These are phyloP conservation scores for Geodia barretti DNA, from an alignment of 37 sponge, comb jelly and placozoan genomes.

Conservation along the genomic window DNA sequence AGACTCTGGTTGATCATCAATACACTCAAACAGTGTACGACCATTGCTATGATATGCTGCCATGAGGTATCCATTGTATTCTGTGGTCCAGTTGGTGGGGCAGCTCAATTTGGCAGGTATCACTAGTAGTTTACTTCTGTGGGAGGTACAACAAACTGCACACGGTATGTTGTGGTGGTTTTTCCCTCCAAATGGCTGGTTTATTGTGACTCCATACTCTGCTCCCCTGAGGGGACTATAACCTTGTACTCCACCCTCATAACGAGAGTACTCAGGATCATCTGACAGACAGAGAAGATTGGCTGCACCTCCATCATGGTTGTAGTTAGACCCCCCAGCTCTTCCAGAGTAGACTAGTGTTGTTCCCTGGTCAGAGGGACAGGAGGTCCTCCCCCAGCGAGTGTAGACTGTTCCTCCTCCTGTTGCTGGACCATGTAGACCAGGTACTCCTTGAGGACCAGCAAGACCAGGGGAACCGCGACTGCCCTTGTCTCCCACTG, in stretches of 20 bases:
- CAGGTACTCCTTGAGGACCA: no score
- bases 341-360: constrained; percentile 1
- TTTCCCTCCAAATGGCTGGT: no score
- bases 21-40: constrained; percentile 26
- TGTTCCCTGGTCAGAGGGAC: constrained; percentile 3
- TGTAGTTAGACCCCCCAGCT: background rate
- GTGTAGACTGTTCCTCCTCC: no score
- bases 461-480: no score
- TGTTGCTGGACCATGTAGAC: no score
- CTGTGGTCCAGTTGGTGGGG: constrained; percentile 34
- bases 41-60: background rate
- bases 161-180: constrained; percentile 28
- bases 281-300: constrained; percentile 9
- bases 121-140: constrained; percentile 3
- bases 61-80: constrained; percentile 55
- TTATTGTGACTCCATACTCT: constrained; percentile 5
- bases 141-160: constrained; percentile 37
- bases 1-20: constrained; percentile 24
- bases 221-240: background rate
- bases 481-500: no score
- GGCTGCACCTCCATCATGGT: constrained; percentile 1
- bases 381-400: no score
- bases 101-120: constrained; percentile 35
- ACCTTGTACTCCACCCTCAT: no score
- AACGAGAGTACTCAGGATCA: constrained; percentile 20